Evolutionary conservation across 2,888 invertebrate species (phyloP), one percentile per base, ranked within the genome.

Genomic region (Meliscaeva auricollis): DNA sequence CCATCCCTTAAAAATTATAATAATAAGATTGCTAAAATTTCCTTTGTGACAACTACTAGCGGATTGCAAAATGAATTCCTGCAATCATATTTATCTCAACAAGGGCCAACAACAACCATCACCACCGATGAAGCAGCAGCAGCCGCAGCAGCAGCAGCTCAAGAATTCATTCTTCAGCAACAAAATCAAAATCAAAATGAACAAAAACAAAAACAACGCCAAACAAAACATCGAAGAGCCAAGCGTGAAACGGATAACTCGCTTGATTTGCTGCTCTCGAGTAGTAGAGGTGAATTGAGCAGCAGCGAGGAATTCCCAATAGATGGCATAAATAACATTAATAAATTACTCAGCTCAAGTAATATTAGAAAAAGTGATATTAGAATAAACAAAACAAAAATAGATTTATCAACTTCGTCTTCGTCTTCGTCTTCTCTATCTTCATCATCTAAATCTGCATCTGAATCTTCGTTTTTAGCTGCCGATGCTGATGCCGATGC

Each of bases 361-460:
- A 88, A 89, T 88, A 88, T 88, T 87, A 88, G 87, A 87, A 87
- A 88, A 88, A 88, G 88, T 88, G 88, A 88, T 88, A 89, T 88
- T 88, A 89, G 87, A 74, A 84, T 88, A 87, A 88, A 88, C 83
- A 87, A 88, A 64, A 88, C 87, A 78, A 87, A 87, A 69, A 73
- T 87, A 62, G 66, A 56, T 70, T 84, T 73, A 70, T 72, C 77
- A 32, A 69, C 77, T 60, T 68, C 84, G 58, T 52, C 80, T 62
- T 74, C 80, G 70, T 48, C 38, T 54, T 68, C 84, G 52, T 52
- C 80, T 62, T 74, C 80, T 70, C 50, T 41, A 69, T 72, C 83
- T 35, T 60, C 73, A 35, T 82, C 75, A 76, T 58, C 75, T 46
- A 20, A 78, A 60, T 60, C 79, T 30, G 79, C 62, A 60, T 66